Evolutionary conservation across 2,797 vertebrate genomes (phyloP).

Genomic region (Chelidonichthys spinosus): DNA sequence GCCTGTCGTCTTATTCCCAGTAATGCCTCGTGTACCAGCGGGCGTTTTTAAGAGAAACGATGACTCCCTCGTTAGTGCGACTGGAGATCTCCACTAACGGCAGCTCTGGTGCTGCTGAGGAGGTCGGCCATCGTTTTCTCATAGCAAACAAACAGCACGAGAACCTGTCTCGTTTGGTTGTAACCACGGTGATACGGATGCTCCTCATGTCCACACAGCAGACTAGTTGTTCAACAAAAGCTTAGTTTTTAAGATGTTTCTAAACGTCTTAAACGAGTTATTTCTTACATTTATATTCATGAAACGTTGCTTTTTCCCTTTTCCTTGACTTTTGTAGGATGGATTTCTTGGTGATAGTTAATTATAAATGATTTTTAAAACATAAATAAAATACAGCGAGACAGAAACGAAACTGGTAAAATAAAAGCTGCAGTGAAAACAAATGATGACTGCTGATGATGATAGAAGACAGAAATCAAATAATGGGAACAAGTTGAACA

Average conservation of each 20-base stretch:
- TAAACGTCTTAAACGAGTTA: no score
- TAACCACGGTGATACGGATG: no score
- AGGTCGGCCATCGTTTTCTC: conserved; percentile 21
- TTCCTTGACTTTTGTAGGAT: not conserved
- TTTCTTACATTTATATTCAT: no score
- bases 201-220: no score
- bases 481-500: not conserved
- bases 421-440: no score
- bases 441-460: not conserved
- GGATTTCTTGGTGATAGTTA: not conserved
- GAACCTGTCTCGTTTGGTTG: not conserved
- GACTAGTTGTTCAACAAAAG: no score
- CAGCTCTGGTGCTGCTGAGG: conserved; percentile 4
- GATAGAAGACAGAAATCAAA: not conserved
- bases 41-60: not conserved
- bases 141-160: conserved; percentile 33
- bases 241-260: no score
- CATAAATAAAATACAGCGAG: not conserved
- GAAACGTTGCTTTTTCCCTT: not conserved
- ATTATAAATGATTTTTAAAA: not conserved
- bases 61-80: conserved; percentile 38
- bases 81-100: conserved; percentile 19
- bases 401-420: not conserved
- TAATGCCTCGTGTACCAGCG: conserved; percentile 10
- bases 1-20: not conserved